Conservation (phyloP, 2,797 vertebrate genomes). For the Yasuhikotakia modesta region DNA sequence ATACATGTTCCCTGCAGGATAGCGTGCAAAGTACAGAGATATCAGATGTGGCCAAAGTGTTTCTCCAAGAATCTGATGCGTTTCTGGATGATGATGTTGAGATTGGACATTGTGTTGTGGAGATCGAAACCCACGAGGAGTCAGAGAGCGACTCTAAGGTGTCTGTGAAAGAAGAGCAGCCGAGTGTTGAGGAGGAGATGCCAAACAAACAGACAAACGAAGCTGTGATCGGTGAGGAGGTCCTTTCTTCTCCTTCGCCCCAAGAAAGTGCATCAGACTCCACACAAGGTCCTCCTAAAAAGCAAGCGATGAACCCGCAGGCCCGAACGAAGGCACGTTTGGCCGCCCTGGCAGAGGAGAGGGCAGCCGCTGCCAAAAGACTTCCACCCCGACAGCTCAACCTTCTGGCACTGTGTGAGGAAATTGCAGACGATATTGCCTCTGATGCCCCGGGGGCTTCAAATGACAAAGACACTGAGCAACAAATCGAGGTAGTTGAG, state of each 20-base stretch:
- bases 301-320: constrained; percentile 83
- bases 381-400: constrained; percentile 85
- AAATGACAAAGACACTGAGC: constrained; percentile 73
- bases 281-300: constrained; percentile 69
- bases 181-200: constrained; percentile 20
- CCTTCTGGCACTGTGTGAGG: constrained; percentile 94
- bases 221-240: constrained; percentile 41
- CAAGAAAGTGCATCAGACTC: constrained; percentile 59
- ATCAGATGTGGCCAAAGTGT: constrained; percentile 48
- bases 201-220: constrained; percentile 36
- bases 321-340: constrained; percentile 81
- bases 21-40: constrained; percentile 50
- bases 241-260: constrained; percentile 41
- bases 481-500: neutral
- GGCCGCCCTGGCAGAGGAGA: constrained; percentile 79
- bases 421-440: constrained; percentile 98
- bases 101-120: constrained; percentile 71
- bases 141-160: constrained; percentile 63
- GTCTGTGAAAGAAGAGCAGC: constrained; percentile 50
- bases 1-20: constrained; percentile 49
- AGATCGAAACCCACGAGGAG: constrained; percentile 63
- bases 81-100: constrained; percentile 74
- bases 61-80: constrained; percentile 60
- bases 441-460: constrained; percentile 88
- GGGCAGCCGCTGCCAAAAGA: constrained; percentile 74